phyloP scores from a whole-genome alignment of 2,797 vertebrate species.

The Pelochelys cantorii region DNA sequence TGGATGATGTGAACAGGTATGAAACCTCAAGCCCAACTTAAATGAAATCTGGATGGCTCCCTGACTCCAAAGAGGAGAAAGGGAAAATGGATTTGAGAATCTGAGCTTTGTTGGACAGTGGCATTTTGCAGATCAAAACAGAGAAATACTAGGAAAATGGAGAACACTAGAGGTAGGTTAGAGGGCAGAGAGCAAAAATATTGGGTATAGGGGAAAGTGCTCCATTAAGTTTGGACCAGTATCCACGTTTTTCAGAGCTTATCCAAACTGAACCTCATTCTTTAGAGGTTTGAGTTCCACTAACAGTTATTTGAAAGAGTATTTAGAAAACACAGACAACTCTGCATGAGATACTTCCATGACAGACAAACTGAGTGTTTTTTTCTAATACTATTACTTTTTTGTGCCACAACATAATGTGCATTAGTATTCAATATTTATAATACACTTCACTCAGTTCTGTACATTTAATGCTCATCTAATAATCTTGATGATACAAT shows the following conservation, averaged over 20 bases:
- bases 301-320: not conserved
- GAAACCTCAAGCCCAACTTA: not conserved
- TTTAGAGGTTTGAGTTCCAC: not conserved
- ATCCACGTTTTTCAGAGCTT: not conserved
- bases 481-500: not conserved
- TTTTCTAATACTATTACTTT: not conserved
- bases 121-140: not conserved
- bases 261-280: not conserved
- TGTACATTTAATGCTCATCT: not conserved
- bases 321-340: not conserved
- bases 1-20: accelerated
- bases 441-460: slow-evolving; percentile 9
- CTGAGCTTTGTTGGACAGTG: not conserved
- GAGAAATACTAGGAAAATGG: not conserved
- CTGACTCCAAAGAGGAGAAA: not conserved
- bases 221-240: not conserved
- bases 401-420: not conserved
- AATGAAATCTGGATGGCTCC: not conserved
- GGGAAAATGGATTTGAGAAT: not conserved
- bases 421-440: not conserved
- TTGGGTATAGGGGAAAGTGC: not conserved
- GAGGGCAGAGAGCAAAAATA: not conserved
- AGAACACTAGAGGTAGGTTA: not conserved
- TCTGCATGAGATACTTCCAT: not conserved
- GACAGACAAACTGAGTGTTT: not conserved